Conservation (phyloP, 2,888 invertebrate genomes). For the Phaonia tiefii region DNA sequence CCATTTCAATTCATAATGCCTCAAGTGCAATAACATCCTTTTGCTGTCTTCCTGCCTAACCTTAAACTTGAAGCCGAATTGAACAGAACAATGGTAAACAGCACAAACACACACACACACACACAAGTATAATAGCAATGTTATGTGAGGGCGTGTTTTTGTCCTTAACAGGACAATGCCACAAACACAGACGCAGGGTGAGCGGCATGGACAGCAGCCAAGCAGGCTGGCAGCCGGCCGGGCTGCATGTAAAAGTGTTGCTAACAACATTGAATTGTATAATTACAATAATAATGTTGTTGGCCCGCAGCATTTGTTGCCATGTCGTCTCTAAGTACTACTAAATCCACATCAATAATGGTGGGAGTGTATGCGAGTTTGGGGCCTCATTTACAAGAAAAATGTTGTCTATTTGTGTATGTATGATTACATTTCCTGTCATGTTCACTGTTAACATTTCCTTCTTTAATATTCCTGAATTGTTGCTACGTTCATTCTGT, state of each 20-base stretch:
- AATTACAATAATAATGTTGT: conserved; percentile 67
- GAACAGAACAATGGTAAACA: conserved; percentile 44
- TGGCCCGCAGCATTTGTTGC: conserved; percentile 63
- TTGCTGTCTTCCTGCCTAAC: conserved; percentile 58
- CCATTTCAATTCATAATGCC: conserved; percentile 53
- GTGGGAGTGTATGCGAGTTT: conserved; percentile 1
- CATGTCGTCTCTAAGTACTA: conserved; percentile 38
- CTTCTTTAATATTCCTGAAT: conserved; percentile 22
- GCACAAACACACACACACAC: too few species aligned
- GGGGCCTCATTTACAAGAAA: neutral
- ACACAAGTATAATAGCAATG: too few species aligned
- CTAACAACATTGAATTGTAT: conserved; percentile 67
- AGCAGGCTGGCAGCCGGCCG: conserved; percentile 31
- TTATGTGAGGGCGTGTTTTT: conserved; percentile 56
- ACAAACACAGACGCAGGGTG: conserved; percentile 22
- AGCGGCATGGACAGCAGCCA: conserved; percentile 11
- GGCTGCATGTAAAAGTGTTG: conserved; percentile 59
- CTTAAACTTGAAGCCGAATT: conserved; percentile 62
- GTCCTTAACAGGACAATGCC: conserved; percentile 63
- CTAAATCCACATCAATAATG: neutral
- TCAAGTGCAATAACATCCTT: conserved; percentile 61
- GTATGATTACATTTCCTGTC: conserved; percentile 47
- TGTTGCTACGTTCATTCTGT: neutral
- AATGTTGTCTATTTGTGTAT: conserved; percentile 27
- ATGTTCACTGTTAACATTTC: conserved; percentile 41